Percentiles rank a stretch among this genome's conserved stretches.
phyloP scores from a whole-genome alignment of 1,140 invertebrate genomes.

The Orius laevigatus region DNA sequence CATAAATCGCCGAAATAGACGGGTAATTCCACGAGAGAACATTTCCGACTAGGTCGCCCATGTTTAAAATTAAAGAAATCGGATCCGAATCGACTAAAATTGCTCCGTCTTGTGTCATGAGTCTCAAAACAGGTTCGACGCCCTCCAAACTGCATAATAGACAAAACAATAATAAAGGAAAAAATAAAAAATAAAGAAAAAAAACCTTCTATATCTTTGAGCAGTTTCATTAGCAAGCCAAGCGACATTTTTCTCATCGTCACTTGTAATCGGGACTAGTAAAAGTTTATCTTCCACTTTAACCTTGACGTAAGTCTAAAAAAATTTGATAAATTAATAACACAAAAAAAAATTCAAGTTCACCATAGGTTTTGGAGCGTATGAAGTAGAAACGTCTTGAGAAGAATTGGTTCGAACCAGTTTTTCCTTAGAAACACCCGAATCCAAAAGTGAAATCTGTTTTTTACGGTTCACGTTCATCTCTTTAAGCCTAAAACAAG shows the following conservation, averaged over 20 bases:
- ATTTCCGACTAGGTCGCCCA: conserved; percentile 35
- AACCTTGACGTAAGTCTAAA: conserved; percentile 17
- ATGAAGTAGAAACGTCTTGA: no score
- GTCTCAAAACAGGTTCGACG: conserved; percentile 39
- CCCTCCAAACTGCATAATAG: conserved; percentile 37
- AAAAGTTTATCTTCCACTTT: conserved; percentile 20
- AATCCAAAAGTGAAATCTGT: conserved; percentile 4
- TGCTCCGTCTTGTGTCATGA: conserved; percentile 47
- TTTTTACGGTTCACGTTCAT: conserved; percentile 11
- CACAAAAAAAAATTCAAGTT: not conserved
- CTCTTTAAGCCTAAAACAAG: conserved; percentile 10
- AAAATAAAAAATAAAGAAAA: conserved; percentile 12
- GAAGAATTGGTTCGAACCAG: conserved; percentile 1
- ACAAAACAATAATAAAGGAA: not conserved
- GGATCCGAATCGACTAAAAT: conserved; percentile 45
- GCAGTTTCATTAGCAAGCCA: conserved; percentile 53
- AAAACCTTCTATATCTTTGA: conserved; percentile 49
- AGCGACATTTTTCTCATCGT: conserved; percentile 19
- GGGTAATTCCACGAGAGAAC: conserved; percentile 45
- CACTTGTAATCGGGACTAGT: conserved; percentile 17
- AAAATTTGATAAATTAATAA: not conserved
- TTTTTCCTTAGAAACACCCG: conserved; percentile 11
- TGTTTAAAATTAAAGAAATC: conserved; percentile 31
- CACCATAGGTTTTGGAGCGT: no score
- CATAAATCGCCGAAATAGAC: conserved; percentile 40